phyloP scores from a whole-genome alignment of 2,797 vertebrate genomes.

The Pipistrellus pygmaeus region DNA sequence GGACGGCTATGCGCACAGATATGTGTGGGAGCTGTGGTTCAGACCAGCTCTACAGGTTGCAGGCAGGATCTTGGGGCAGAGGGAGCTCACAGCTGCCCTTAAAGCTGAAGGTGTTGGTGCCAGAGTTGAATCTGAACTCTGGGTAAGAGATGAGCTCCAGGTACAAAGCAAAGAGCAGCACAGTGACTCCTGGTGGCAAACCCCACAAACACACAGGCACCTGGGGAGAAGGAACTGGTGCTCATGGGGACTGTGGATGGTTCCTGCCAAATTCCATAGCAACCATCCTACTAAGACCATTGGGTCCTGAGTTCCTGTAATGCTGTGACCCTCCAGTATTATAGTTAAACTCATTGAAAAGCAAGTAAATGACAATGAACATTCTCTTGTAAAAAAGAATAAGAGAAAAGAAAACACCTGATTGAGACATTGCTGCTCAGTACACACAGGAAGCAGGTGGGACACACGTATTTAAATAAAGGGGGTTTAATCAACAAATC shows the following conservation, averaged over 20 bases:
- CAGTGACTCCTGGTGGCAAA: neutral
- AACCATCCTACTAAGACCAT: neutral
- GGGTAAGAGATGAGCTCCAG: neutral
- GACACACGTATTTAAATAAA: neutral
- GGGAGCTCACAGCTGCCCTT: neutral
- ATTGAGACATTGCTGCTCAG: neutral
- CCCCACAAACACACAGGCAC: neutral
- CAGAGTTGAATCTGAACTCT: neutral
- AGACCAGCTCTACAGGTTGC: no score
- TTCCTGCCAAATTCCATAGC: neutral
- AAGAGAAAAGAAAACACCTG: no score
- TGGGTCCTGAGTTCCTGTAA: neutral
- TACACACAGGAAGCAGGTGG: neutral
- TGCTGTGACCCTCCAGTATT: neutral
- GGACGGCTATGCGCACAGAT: neutral
- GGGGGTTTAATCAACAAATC: fast-evolving
- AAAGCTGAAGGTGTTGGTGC: neutral
- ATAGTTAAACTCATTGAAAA: neutral
- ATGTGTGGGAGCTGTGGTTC: neutral
- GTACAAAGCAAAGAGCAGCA: neutral
- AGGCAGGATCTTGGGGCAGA: neutral
- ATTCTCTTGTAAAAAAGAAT: no score
- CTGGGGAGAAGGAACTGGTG: neutral
- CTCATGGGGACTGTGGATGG: neutral
- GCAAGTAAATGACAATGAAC: neutral